Conservation (phyloP, 2,888 invertebrate genomes). For the Plagodis pulveraria region DNA sequence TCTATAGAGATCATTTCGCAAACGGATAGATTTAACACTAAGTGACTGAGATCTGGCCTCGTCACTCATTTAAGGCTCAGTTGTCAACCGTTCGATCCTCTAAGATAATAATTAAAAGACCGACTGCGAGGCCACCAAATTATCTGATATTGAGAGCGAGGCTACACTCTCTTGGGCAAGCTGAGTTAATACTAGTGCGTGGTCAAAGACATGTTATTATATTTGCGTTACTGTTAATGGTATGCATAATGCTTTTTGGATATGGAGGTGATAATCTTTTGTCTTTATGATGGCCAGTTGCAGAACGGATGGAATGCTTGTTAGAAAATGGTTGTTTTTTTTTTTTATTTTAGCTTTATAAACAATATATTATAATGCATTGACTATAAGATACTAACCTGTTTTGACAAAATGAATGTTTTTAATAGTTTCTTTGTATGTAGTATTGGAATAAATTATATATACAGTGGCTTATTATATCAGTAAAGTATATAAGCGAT, state of each 20-base stretch:
- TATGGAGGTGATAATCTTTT: constrained; percentile 29
- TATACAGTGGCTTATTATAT: too few species aligned
- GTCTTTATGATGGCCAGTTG: constrained; percentile 8
- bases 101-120: constrained; percentile 76
- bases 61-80: constrained; percentile 35
- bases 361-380: too few species aligned
- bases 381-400: too few species aligned
- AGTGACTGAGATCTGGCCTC: constrained; percentile 17
- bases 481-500: too few species aligned
- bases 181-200: constrained; percentile 51
- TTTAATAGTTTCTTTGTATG: too few species aligned
- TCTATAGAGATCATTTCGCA: constrained; percentile 4
- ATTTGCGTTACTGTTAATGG: constrained; percentile 71
- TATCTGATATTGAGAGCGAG: constrained; percentile 78
- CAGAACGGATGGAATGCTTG: too few species aligned
- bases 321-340: too few species aligned
- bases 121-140: constrained; percentile 74
- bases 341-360: too few species aligned
- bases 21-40: constrained; percentile 7
- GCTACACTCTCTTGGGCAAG: constrained; percentile 67
- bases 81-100: constrained; percentile 69
- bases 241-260: constrained; percentile 35
- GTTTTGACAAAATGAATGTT: too few species aligned
- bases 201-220: constrained; percentile 69
- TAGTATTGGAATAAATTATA: too few species aligned